Evolutionary conservation across 2,113 vertebrate genomes (phyloP).

Genomic region (Cathartes aura): DNA sequence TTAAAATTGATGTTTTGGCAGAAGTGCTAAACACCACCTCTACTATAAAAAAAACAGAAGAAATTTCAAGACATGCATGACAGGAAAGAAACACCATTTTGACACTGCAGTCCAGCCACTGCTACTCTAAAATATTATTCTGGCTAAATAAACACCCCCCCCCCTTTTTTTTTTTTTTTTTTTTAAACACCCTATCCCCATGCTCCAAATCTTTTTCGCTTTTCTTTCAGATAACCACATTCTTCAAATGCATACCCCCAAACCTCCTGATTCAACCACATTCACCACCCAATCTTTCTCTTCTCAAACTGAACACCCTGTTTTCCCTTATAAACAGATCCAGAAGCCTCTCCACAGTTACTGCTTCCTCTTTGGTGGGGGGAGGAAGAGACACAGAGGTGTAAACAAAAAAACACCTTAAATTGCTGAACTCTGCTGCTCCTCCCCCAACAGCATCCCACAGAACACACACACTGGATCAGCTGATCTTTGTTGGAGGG

Average conservation of each 20-base stretch:
- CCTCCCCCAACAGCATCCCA: neutral
- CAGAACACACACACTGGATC: neutral
- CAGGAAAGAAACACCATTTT: neutral
- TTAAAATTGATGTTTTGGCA: neutral
- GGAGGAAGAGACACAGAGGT: neutral
- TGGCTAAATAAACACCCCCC: neutral
- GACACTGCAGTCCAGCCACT: neutral
- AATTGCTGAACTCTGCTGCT: neutral
- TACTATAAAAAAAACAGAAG: neutral
- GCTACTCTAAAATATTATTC: neutral
- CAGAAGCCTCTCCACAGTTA: neutral
- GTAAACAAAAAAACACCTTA: neutral
- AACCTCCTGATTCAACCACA: neutral
- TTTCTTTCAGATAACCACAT: neutral
- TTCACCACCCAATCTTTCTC: neutral
- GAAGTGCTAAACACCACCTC: neutral
- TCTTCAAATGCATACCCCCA: neutral
- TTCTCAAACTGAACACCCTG: neutral
- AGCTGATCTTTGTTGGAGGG: neutral
- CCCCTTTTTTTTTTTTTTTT: accelerated
- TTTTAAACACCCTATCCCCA: neutral
- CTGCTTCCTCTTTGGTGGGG: neutral
- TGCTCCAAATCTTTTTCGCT: neutral
- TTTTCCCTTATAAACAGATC: neutral
- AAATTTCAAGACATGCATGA: neutral